Evolutionary conservation across 2,888 invertebrate genomes (phyloP).

Genomic region (Mythimna impura): DNA sequence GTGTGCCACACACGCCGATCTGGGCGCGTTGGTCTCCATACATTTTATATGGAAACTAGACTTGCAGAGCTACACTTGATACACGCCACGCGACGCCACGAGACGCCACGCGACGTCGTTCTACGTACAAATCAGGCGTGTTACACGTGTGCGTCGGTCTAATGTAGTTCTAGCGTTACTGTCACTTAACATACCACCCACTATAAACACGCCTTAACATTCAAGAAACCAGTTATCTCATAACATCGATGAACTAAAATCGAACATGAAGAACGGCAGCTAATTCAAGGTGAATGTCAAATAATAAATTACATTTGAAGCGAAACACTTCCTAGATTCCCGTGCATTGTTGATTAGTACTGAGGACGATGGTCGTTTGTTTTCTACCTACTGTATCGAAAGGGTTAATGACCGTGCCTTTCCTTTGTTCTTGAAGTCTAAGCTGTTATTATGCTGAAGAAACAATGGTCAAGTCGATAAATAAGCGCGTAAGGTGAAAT

Average conservation of each 20-base stretch:
- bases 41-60: too few species aligned
- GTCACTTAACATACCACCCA: not conserved
- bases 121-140: too few species aligned
- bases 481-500: not conserved
- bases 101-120: too few species aligned
- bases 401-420: constrained; percentile 68
- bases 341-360: constrained; percentile 56
- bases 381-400: constrained; percentile 44
- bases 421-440: constrained; percentile 65
- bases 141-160: too few species aligned
- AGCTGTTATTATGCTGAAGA: constrained; percentile 28
- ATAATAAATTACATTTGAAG: constrained; percentile 57
- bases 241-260: constrained; percentile 69
- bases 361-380: constrained; percentile 54
- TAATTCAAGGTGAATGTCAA: constrained; percentile 76
- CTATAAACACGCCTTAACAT: constrained; percentile 42
- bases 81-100: too few species aligned
- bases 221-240: constrained; percentile 58
- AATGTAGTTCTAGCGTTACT: too few species aligned
- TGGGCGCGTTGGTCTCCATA: too few species aligned
- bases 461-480: not conserved
- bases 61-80: too few species aligned
- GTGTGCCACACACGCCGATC: too few species aligned
- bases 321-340: constrained; percentile 62
- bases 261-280: constrained; percentile 66